A percentile compares a stretch with the other conserved stretches of the same genome.
These are phyloP conservation scores for Pavo muticus DNA, from an alignment of 2,113 vertebrate species.

Conservation along the genomic window DNA sequence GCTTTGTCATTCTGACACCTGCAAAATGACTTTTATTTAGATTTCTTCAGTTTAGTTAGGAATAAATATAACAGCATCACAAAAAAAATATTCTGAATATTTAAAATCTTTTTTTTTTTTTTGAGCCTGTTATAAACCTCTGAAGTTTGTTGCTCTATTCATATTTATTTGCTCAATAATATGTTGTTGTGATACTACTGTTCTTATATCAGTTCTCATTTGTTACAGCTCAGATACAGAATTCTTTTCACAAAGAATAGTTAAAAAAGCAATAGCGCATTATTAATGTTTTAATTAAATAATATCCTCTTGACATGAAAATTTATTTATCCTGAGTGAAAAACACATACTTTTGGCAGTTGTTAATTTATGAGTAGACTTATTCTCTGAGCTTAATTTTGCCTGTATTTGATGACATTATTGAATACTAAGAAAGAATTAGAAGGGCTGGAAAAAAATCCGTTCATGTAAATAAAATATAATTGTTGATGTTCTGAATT, in stretches of 20 bases:
- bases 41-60: not conserved
- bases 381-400: not conserved
- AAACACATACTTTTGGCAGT: not conserved
- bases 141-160: not conserved
- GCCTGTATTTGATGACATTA: not conserved
- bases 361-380: not conserved
- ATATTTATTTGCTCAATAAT: not conserved
- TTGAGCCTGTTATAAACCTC: not conserved
- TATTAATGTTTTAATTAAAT: not conserved
- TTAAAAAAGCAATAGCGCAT: not conserved
- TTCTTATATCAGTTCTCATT: not conserved
- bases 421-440: not conserved
- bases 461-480: not conserved
- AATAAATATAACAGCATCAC: not conserved
- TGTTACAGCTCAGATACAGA: not conserved
- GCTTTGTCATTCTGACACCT: not conserved
- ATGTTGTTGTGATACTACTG: not conserved
- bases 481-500: not conserved
- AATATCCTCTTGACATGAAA: not conserved
- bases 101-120: not conserved
- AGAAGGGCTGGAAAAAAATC: not conserved
- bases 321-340: not conserved
- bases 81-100: not conserved
- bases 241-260: not conserved
- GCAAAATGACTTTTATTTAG: not conserved